Conservation (phyloP, 2,888 invertebrate genomes). For the Mythimna impura region DNA sequence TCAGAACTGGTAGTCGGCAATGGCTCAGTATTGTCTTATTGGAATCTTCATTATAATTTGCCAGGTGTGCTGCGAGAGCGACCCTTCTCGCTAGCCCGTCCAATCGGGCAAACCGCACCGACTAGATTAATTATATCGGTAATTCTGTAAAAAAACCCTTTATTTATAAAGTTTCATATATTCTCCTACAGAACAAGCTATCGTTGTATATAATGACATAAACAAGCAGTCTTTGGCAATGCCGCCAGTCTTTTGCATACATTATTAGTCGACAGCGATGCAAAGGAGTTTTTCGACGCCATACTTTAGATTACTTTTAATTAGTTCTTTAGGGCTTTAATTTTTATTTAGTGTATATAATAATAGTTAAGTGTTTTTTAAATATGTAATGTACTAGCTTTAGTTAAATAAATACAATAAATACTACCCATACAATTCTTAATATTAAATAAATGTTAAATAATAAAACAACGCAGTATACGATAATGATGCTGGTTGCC, state of each 20-base stretch:
- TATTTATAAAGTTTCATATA: constrained; percentile 32
- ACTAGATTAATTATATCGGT: constrained; percentile 64
- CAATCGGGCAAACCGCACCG: constrained; percentile 65
- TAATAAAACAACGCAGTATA: constrained; percentile 14
- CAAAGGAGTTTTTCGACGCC: too few species aligned
- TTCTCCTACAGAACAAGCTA: constrained; percentile 6
- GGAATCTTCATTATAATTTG: constrained; percentile 73
- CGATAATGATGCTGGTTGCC: constrained; percentile 6
- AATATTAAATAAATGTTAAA: too few species aligned
- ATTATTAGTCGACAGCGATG: too few species aligned
- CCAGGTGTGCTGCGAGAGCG: constrained; percentile 70
- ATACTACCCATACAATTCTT: too few species aligned
- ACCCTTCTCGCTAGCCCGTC: constrained; percentile 37
- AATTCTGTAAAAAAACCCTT: constrained; percentile 37
- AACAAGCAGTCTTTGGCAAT: constrained; percentile 3
- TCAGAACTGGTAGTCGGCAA: constrained; percentile 69
- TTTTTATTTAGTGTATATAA: too few species aligned
- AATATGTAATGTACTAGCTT: too few species aligned
- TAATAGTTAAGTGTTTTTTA: too few species aligned
- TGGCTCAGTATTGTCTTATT: constrained; percentile 74
- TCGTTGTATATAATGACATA: constrained; percentile 2
- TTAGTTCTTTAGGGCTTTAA: too few species aligned
- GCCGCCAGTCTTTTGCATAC: too few species aligned
- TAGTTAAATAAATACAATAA: too few species aligned
- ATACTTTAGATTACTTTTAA: too few species aligned